phyloP scores from a whole-genome alignment of 2,888 invertebrate species.

The Ethmia dodecea region DNA sequence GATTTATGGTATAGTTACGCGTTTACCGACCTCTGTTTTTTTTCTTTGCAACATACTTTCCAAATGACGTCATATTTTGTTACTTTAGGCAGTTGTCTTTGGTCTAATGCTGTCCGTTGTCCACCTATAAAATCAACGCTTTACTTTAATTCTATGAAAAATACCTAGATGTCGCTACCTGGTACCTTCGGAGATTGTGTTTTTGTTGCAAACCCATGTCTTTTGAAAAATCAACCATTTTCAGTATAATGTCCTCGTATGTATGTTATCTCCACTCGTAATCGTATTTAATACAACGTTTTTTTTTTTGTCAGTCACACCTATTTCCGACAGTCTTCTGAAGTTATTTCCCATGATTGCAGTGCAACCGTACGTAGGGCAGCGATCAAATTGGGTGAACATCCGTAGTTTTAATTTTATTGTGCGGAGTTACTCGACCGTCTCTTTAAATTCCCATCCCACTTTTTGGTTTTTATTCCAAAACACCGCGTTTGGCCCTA shows the following conservation, averaged over 20 bases:
- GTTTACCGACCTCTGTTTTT: too few relatives aligned
- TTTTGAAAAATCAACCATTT: neutral
- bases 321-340: conserved; percentile 19
- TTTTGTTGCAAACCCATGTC: neutral
- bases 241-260: neutral
- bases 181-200: too few relatives aligned
- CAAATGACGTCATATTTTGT: conserved; percentile 58
- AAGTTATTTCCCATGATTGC: conserved; percentile 33
- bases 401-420: conserved; percentile 54
- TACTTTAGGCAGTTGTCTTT: conserved; percentile 45
- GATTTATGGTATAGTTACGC: too few relatives aligned
- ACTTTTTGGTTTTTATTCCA: conserved; percentile 53
- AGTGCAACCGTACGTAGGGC: conserved; percentile 32
- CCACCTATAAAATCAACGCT: neutral
- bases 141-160: conserved; percentile 11
- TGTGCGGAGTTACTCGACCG: conserved; percentile 56
- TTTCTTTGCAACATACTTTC: conserved; percentile 70
- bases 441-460: conserved; percentile 57
- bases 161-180: conserved; percentile 42
- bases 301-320: conserved; percentile 5
- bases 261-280: neutral
- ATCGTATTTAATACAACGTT: too few relatives aligned
- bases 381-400: conserved; percentile 35
- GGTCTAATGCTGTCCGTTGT: neutral
- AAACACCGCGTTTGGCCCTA: conserved; percentile 44